A percentile compares a stretch with the other conserved stretches of the same genome.
Conservation (phyloP, 2,797 vertebrate genomes). For the Rhinoraja longicauda region DNA sequence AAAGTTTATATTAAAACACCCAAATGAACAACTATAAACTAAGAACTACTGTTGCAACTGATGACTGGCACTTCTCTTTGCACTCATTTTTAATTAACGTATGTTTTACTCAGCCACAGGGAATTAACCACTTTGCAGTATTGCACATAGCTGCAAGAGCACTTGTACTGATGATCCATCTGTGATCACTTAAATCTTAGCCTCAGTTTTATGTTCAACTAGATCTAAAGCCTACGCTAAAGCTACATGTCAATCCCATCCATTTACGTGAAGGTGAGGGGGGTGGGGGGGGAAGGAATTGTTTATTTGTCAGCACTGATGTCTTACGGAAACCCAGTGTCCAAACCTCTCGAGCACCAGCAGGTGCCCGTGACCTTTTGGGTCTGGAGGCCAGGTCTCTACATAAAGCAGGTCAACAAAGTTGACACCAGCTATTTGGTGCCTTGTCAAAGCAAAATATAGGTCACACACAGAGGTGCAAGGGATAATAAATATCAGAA, state of each 20-base stretch:
- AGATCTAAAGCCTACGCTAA: background rate
- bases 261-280: background rate
- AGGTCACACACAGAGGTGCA: background rate
- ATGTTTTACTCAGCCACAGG: background rate
- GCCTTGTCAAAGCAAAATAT: background rate
- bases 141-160: slow-evolving; percentile 58
- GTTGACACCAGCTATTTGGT: background rate
- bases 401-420: background rate
- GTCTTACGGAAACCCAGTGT: background rate
- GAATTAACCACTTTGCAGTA: slow-evolving; percentile 41
- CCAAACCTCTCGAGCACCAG: background rate
- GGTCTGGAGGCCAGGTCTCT: background rate
- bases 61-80: background rate
- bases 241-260: background rate
- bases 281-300: background rate
- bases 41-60: background rate
- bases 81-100: background rate
- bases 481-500: background rate
- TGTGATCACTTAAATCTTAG: background rate
- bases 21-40: background rate
- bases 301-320: background rate
- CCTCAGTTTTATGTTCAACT: background rate
- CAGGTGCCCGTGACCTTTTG: background rate
- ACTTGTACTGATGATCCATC: slow-evolving; percentile 45
- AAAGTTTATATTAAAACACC: background rate